A percentile compares a stretch with the other conserved stretches of the same genome.
Conservation (phyloP, 2,113 vertebrate genomes). For the Arizona elegans region DNA sequence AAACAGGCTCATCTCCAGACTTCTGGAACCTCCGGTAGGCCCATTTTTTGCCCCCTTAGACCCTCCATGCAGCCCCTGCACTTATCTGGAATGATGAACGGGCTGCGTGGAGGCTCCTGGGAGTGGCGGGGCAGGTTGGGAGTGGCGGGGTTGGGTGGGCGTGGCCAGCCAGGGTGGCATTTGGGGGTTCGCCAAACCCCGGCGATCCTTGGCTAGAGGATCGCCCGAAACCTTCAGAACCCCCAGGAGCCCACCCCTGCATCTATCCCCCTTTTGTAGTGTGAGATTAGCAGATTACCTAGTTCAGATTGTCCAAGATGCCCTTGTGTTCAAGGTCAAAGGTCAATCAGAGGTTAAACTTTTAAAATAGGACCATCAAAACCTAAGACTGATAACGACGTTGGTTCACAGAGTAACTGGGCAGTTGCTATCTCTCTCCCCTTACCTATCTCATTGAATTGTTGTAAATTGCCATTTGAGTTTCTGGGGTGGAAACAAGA, state of each 20-base stretch:
- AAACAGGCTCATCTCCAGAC: too few relatives aligned
- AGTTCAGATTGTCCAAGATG: neutral
- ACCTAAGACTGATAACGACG: neutral
- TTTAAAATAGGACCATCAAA: neutral
- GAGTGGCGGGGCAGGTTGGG: too few relatives aligned
- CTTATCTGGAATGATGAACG: too few relatives aligned
- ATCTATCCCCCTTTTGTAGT: neutral
- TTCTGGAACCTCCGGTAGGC: too few relatives aligned
- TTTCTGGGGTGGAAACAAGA: neutral
- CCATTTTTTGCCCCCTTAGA: too few relatives aligned
- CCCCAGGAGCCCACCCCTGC: too few relatives aligned
- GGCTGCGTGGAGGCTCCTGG: too few relatives aligned
- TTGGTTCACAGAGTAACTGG: neutral
- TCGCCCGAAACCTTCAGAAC: fast-evolving
- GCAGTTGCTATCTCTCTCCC: neutral
- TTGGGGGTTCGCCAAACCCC: too few relatives aligned
- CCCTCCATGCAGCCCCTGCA: too few relatives aligned
- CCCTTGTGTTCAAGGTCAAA: neutral
- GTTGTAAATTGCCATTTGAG: neutral
- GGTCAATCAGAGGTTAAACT: neutral
- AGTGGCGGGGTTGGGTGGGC: too few relatives aligned
- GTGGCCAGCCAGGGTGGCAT: too few relatives aligned
- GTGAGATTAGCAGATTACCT: neutral
- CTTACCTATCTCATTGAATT: neutral
- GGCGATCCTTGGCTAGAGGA: too few relatives aligned